Evolutionary conservation across 2,113 vertebrate species (phyloP).

Genomic region (Podocnemis expansa): DNA sequence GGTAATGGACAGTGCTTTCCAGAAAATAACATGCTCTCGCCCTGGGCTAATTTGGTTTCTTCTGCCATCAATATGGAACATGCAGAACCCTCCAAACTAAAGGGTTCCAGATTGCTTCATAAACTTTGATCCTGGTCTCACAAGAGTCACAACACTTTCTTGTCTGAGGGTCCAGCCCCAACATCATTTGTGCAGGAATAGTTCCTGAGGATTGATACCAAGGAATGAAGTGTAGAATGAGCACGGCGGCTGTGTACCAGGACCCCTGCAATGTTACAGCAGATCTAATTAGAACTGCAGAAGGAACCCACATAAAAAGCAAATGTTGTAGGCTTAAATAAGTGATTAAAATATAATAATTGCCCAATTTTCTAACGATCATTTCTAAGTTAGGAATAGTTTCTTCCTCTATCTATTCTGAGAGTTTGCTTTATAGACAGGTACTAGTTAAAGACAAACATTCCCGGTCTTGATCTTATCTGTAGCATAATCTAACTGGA

Average conservation of each 20-base stretch:
- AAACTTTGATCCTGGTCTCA: not conserved
- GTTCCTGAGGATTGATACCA: not conserved
- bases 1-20: constrained; percentile 28
- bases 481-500: accelerated
- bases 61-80: constrained; percentile 22
- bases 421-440: not conserved
- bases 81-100: constrained; percentile 4
- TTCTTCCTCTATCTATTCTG: not conserved
- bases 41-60: constrained; percentile 53
- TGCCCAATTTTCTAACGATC: not conserved
- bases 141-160: not conserved
- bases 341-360: accelerated
- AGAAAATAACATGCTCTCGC: constrained; percentile 38
- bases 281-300: not conserved
- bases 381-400: not conserved
- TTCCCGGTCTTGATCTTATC: not conserved
- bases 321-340: not conserved
- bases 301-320: accelerated
- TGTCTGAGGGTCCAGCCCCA: not conserved
- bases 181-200: accelerated
- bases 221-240: not conserved
- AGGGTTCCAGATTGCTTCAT: not conserved
- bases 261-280: not conserved
- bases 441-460: accelerated
- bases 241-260: not conserved